These are phyloP conservation scores for Leptobrachium ailaonicum DNA, from an alignment of 2,113 vertebrate species.

Conservation along the genomic window DNA sequence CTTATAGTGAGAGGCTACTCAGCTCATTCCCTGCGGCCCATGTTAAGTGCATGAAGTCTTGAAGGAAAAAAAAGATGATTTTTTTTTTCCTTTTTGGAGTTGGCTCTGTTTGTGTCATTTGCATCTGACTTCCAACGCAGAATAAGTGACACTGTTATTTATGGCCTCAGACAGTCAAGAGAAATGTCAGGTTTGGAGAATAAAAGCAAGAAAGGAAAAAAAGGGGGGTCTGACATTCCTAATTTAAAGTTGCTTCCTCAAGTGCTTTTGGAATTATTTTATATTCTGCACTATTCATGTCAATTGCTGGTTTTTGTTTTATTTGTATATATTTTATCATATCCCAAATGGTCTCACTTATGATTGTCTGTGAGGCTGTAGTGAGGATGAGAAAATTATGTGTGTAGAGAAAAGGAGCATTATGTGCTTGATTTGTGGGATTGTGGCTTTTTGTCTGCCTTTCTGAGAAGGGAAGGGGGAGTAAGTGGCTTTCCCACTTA, in stretches of 20 bases:
- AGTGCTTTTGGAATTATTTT: conserved; percentile 21
- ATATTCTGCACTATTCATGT: not conserved
- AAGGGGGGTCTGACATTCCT: conserved; percentile 21
- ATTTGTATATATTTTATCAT: too few species aligned
- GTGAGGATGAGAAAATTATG: too few species aligned
- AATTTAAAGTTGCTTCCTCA: conserved; percentile 43
- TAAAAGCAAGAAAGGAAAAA: conserved; percentile 9
- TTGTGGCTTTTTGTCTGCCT: too few species aligned
- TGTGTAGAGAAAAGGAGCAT: too few species aligned
- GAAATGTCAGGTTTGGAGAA: conserved; percentile 48
- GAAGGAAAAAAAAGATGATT: conserved; percentile 17
- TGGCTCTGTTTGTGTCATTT: conserved; percentile 43
- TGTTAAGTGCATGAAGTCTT: conserved; percentile 25
- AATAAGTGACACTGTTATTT: conserved; percentile 45
- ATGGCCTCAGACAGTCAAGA: conserved; percentile 41
- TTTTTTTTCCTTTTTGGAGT: conserved; percentile 12
- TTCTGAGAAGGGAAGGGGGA: too few species aligned
- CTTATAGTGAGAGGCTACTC: not conserved
- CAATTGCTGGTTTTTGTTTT: not conserved
- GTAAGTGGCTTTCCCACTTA: too few species aligned
- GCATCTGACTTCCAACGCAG: conserved; percentile 44
- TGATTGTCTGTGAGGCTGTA: too few species aligned
- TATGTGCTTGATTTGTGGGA: too few species aligned
- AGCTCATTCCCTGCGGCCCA: conserved; percentile 6
- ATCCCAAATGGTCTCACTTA: too few species aligned